Conservation (phyloP, 1,140 invertebrate species). For the Eurosta solidaginis region DNA sequence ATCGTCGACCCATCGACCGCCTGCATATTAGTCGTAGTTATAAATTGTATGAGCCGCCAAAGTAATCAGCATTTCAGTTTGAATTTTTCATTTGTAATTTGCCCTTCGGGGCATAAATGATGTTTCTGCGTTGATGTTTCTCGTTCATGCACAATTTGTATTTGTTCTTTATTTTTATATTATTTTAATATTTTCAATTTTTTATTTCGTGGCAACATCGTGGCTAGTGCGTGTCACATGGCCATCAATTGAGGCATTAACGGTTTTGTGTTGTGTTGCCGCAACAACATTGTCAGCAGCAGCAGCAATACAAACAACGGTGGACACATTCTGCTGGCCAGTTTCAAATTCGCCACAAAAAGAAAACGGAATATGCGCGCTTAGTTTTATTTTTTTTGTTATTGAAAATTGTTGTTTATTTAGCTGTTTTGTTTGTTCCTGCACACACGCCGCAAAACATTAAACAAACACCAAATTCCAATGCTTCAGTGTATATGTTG, state of each 20-base stretch:
- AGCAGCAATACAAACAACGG: slow-evolving; percentile 4
- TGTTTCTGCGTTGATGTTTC: background rate
- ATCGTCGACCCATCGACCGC: background rate
- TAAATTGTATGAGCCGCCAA: slow-evolving; percentile 20
- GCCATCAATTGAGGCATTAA: slow-evolving; percentile 22
- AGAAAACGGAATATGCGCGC: background rate
- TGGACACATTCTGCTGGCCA: background rate
- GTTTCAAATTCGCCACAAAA: slow-evolving; percentile 22
- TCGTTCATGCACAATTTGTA: background rate
- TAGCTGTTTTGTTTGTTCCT: background rate
- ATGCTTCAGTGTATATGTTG: background rate
- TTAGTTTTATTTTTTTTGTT: background rate
- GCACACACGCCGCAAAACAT: slow-evolving; percentile 6
- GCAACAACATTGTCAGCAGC: slow-evolving; percentile 37
- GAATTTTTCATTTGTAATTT: background rate
- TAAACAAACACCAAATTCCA: slow-evolving; percentile 20
- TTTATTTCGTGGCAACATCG: background rate
- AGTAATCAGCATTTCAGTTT: background rate
- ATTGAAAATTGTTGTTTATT: slow-evolving; percentile 29
- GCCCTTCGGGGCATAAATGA: background rate
- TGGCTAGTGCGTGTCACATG: slow-evolving; percentile 9
- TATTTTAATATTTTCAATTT: background rate
- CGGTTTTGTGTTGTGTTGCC: slow-evolving; percentile 13
- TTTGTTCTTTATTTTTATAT: slow-evolving; percentile 4
- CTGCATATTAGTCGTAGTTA: background rate